Evolutionary conservation across 2,113 vertebrate species (phyloP), one percentile per base, ranked within the genome.

Genomic region (Circaetus gallicus): DNA sequence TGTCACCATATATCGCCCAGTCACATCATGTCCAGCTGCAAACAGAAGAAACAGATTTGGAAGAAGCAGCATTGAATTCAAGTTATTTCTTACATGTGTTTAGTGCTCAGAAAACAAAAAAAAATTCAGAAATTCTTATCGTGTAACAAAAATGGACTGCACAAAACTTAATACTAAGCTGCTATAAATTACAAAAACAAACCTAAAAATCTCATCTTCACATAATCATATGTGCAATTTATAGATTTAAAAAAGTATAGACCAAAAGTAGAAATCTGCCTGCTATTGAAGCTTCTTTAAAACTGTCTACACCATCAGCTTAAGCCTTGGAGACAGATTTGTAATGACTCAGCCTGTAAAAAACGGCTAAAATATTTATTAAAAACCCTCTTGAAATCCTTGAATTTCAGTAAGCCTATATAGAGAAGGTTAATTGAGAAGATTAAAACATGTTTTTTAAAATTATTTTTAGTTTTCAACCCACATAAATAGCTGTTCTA

Each of bases 11-110:
- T 34, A 78, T 61, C 11, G 8, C 14, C 4, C 7, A 34, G 50
- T 98, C 98, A 99, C 96, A 99, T 99, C 99, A 99, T 98, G 97
- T 99, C 99, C 98, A 99, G 98, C 99, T 99, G 98, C 81, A 98
- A 97, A 98, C 2, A 96, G 96, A 98, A 97, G 96, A 65, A 93
- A 93, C 4, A 72, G 5, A 82, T 82, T 97, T 71, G 72, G 82
- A 89, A 93, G 34, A 89, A 61, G 29, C n/a, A 73, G 14, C 12
- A 82, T 3, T 55, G 45, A 56, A 63, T 84, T 72, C 8, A 92
- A 69, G 42, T 26, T 80, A 50, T 52, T 67, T 67, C 9, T 49
- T 74, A 55, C 3, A 5, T 16, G 10, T 34, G 26, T 49, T 79
- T 19, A 72, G 21, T 4, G 9, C 61, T 71, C 25, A 56, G 11